Evolutionary conservation across 2,888 invertebrate genomes (phyloP).

Genomic region (Melikaiella ostensackeni): DNA sequence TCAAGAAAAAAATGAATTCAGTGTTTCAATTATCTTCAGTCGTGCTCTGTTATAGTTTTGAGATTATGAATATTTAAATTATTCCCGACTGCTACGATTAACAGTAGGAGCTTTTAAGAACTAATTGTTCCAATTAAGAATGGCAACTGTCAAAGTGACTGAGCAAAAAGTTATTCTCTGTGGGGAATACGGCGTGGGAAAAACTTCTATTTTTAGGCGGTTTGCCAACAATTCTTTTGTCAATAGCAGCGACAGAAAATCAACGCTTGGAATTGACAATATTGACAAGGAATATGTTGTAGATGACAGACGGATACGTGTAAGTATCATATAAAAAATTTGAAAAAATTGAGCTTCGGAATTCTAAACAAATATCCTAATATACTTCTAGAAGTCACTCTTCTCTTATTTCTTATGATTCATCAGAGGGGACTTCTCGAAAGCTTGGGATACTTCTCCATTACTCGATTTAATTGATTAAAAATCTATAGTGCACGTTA

Average conservation of each 20-base stretch:
- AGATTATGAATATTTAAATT: slow-evolving; percentile 8
- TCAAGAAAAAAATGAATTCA: neutral
- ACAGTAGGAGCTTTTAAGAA: neutral
- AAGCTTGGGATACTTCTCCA: neutral
- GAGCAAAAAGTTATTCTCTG: slow-evolving; percentile 95
- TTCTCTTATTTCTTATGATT: neutral
- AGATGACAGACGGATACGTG: slow-evolving; percentile 88
- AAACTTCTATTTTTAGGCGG: slow-evolving; percentile 94
- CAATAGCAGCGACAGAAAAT: slow-evolving; percentile 88
- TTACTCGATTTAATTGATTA: neutral
- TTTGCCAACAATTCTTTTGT: slow-evolving; percentile 94
- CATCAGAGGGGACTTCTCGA: neutral
- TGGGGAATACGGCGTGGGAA: slow-evolving; percentile 97
- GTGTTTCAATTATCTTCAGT: neutral
- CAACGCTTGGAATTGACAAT: slow-evolving; percentile 95
- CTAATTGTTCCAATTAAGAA: slow-evolving; percentile 67
- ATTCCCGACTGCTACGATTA: neutral
- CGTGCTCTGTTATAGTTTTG: neutral
- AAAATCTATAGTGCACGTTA: neutral
- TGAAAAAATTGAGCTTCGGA: neutral
- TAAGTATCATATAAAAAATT: slow-evolving; percentile 74
- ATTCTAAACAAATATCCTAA: neutral
- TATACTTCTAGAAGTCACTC: neutral
- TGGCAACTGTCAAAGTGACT: slow-evolving; percentile 91
- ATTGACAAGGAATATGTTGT: slow-evolving; percentile 89